Percentiles rank a stretch among this genome's conserved stretches.
These are phyloP conservation scores for Plagodis pulveraria DNA, from an alignment of 2,888 invertebrate species.

Conservation along the genomic window DNA sequence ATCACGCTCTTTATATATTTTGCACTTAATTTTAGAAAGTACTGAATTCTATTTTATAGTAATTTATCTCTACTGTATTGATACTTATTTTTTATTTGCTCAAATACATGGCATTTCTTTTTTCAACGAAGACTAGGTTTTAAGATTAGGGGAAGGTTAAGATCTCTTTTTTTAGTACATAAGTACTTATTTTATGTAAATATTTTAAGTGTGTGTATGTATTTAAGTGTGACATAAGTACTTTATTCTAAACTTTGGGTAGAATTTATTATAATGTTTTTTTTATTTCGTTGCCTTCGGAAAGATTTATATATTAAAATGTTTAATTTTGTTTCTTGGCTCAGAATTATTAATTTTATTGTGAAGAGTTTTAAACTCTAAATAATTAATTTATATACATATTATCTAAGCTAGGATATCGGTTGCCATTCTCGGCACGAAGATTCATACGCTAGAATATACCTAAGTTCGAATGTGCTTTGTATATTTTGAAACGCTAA, in stretches of 20 bases:
- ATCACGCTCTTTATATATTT: slow-evolving; percentile 22
- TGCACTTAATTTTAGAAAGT: slow-evolving; percentile 19
- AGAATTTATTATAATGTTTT: slow-evolving; percentile 47
- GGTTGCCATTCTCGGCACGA: slow-evolving; percentile 69
- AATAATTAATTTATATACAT: slow-evolving; percentile 8
- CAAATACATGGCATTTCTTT: slow-evolving; percentile 81
- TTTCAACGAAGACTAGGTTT: slow-evolving; percentile 62
- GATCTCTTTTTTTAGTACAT: slow-evolving; percentile 64
- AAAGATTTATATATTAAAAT: slow-evolving; percentile 25
- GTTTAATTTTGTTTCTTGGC: slow-evolving; percentile 53
- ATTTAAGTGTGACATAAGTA: slow-evolving; percentile 39
- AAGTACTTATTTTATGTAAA: neutral
- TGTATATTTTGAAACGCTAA: slow-evolving; percentile 73
- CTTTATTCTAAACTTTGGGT: slow-evolving; percentile 60
- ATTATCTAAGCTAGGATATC: slow-evolving; percentile 48
- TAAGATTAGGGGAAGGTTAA: slow-evolving; percentile 51
- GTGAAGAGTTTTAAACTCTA: slow-evolving; percentile 70
- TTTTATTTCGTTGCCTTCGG: slow-evolving; percentile 44
- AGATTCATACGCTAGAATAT: slow-evolving; percentile 84
- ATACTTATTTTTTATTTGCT: slow-evolving; percentile 72
- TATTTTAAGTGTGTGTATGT: slow-evolving; percentile 22
- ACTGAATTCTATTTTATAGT: slow-evolving; percentile 7
- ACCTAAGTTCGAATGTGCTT: slow-evolving; percentile 81
- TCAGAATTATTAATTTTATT: slow-evolving; percentile 58
- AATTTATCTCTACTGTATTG: slow-evolving; percentile 11